These are phyloP conservation scores for Sinocyclocheilus rhinocerous DNA, from an alignment of 2,113 vertebrate species.

Conservation along the genomic window DNA sequence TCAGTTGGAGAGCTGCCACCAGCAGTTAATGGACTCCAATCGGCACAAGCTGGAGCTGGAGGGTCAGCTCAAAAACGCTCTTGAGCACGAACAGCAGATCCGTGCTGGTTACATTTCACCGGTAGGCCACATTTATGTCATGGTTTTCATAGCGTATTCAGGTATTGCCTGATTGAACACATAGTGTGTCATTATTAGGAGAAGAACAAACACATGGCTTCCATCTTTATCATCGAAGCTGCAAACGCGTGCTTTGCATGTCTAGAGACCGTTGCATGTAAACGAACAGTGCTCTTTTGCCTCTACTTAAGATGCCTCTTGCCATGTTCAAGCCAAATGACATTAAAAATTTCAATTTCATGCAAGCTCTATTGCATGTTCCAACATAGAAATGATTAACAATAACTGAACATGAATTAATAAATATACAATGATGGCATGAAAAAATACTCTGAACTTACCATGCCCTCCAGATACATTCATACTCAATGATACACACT, in stretches of 20 bases:
- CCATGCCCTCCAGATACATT: conserved; percentile 27
- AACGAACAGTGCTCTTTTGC: conserved; percentile 61
- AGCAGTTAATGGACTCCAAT: conserved; percentile 77
- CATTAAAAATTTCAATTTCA: conserved; percentile 6
- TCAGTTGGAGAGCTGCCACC: conserved; percentile 77
- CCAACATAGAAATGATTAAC: conserved; percentile 5
- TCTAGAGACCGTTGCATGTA: conserved; percentile 75
- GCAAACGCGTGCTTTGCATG: conserved; percentile 75
- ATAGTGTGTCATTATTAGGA: conserved; percentile 74
- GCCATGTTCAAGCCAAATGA: conserved; percentile 52
- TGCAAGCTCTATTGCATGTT: conserved; percentile 53
- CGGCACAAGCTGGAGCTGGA: conserved; percentile 77
- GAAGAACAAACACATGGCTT: conserved; percentile 66
- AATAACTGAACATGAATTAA: conserved; percentile 5
- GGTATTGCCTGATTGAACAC: conserved; percentile 64
- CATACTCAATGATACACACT: background rate
- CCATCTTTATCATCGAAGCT: conserved; percentile 60
- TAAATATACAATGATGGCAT: conserved; percentile 8
- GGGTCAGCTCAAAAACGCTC: conserved; percentile 72
- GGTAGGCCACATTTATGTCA: conserved; percentile 61
- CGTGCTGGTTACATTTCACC: conserved; percentile 80
- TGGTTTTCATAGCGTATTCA: background rate
- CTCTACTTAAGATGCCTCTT: conserved; percentile 63
- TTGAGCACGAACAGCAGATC: conserved; percentile 76
- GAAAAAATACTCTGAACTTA: background rate